These are phyloP conservation scores for Macropis europaea DNA, from an alignment of 2,888 invertebrate species.

Conservation along the genomic window DNA sequence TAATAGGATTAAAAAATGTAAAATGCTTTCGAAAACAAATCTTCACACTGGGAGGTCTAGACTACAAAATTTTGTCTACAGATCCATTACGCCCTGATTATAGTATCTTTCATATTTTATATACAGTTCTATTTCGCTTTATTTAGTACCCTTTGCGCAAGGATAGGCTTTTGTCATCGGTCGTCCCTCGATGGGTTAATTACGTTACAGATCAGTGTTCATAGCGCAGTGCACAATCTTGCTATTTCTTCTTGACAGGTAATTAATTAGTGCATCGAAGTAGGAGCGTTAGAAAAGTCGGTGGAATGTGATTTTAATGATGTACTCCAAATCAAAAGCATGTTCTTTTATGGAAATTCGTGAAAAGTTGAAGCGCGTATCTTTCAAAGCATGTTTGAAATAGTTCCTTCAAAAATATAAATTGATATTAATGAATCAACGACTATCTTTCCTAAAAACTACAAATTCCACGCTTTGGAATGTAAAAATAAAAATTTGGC, in stretches of 20 bases:
- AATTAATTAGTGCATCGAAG: slow-evolving; percentile 8
- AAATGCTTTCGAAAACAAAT: too few species aligned
- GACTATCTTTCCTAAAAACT: too few species aligned
- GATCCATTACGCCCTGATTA: too few species aligned
- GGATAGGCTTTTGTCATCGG: neutral
- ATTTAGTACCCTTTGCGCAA: neutral
- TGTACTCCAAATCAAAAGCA: neutral
- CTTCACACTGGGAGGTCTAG: too few species aligned
- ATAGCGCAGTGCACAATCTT: neutral
- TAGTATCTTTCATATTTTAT: neutral
- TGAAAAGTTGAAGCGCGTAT: too few species aligned
- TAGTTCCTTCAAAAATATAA: too few species aligned
- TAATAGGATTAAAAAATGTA: too few species aligned
- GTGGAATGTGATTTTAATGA: neutral
- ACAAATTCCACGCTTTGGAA: too few species aligned
- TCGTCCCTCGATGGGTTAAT: slow-evolving; percentile 1
- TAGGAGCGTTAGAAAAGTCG: neutral
- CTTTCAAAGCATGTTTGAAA: too few species aligned
- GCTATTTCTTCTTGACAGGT: neutral
- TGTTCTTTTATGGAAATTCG: neutral
- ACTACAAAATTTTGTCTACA: too few species aligned
- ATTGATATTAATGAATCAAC: too few species aligned
- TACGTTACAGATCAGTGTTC: neutral
- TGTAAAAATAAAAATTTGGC: too few species aligned
- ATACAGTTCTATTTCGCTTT: neutral